Evolutionary conservation across 1,140 invertebrate species (phyloP), one percentile per base, ranked within the genome.

Genomic region (Drosophila nasuta): DNA sequence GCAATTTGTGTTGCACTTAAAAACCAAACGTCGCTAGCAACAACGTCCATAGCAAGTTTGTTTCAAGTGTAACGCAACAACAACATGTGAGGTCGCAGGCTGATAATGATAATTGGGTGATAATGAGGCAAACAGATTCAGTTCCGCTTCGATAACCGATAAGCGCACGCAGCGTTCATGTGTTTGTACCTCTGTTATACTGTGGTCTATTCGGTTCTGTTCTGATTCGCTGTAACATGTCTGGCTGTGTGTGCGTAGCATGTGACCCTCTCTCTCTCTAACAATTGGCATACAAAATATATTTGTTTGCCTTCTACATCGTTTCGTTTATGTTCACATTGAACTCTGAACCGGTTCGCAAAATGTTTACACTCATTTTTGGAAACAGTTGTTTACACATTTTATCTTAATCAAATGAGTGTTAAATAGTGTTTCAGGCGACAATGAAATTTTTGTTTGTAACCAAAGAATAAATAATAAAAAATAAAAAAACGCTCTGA

Each of bases 81-180:
- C 59, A 35, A 56, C 64, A 11, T 28, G 10, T 65, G 41, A 49
- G 72, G 66, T 75, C 66, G 51, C 58, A 20, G 13, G 62, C 72
- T 75, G 72, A 75, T 75, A 75, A 63, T 70, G 58, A 57, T 75
- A 70, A 75, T 75, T 75, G 66, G 33, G 35, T 57, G 72, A 75
- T 75, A 70, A 75, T 75, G 58, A 70, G 66, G 63, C 49, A 67
- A 25, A 38, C 33, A 25, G 43, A 70, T 70, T 75, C 49, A 75
- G 72, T 75, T 75, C 72, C 72, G 72, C 58, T 63, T 70, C 58
- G 58, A 51, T 70, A 45, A 38, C 35, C 41, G 72, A 70, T 75
- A 75, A 58, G 49, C 28, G 49, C 28, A 25, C 4, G 11, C 49
- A 33, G 25, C 46, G 25, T 28, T 5, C 10, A 17, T 35, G 30